These are phyloP conservation scores for Thymelicus sylvestris DNA, from an alignment of 2,888 invertebrate species.

Conservation along the genomic window DNA sequence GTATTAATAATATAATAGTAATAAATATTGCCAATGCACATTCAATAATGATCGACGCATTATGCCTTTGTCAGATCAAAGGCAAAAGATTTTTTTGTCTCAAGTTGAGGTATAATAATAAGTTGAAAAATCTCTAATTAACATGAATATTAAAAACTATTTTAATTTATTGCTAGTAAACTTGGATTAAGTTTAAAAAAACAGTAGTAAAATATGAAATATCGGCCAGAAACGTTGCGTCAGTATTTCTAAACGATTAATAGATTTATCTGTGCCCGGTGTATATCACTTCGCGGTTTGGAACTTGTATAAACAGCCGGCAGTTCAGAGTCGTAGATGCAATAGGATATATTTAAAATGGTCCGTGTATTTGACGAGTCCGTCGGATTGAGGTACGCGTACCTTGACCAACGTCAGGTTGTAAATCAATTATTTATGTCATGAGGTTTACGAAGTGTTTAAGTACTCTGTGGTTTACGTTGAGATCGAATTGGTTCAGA, in stretches of 20 bases:
- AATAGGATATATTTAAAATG: constrained; percentile 25
- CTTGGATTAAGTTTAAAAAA: too few relatives aligned
- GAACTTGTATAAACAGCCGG: constrained; percentile 8
- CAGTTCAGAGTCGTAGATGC: background rate
- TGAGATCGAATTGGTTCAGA: background rate
- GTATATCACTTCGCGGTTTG: constrained; percentile 20
- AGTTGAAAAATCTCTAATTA: too few relatives aligned
- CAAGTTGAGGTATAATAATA: too few relatives aligned
- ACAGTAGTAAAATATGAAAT: background rate
- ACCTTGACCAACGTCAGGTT: constrained; percentile 1
- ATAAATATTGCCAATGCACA: too few relatives aligned
- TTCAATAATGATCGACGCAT: too few relatives aligned
- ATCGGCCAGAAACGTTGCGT: background rate
- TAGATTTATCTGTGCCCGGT: constrained; percentile 17
- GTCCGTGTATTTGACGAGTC: background rate
- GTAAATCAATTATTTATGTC: background rate
- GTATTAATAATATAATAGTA: too few relatives aligned
- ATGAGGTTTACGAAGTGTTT: background rate
- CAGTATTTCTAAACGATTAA: background rate
- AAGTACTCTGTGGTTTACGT: too few relatives aligned
- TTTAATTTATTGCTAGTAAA: too few relatives aligned
- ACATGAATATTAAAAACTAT: too few relatives aligned
- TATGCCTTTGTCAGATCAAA: too few relatives aligned
- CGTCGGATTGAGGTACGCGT: background rate
- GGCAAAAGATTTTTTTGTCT: too few relatives aligned